Evolutionary conservation across 2,797 vertebrate species (phyloP).

Genomic region (Novumbra hubbsi): DNA sequence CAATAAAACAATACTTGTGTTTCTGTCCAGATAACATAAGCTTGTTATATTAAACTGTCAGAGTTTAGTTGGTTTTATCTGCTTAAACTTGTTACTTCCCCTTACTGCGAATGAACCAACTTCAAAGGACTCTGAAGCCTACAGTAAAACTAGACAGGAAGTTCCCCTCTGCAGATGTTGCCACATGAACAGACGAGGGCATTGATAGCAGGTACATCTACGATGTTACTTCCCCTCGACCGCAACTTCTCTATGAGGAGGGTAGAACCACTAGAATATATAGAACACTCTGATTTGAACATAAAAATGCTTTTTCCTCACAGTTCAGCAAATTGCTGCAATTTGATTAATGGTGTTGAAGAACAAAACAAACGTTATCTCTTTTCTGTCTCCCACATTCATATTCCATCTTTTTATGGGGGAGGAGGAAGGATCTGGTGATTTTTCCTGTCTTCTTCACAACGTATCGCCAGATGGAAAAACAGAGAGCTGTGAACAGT

Average conservation of each 20-base stretch:
- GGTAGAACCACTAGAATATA: slow-evolving; percentile 9
- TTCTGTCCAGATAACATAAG: neutral
- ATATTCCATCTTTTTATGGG: slow-evolving; percentile 12
- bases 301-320: neutral
- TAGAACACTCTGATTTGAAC: neutral
- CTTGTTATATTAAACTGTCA: neutral
- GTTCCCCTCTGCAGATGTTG: slow-evolving; percentile 44
- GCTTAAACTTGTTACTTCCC: slow-evolving; percentile 30
- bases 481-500: slow-evolving; percentile 50
- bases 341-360: neutral
- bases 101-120: slow-evolving; percentile 8
- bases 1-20: no score
- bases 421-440: slow-evolving; percentile 39
- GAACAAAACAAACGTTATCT: neutral
- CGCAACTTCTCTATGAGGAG: slow-evolving; percentile 38
- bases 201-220: slow-evolving; percentile 58
- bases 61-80: slow-evolving; percentile 11
- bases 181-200: slow-evolving; percentile 52
- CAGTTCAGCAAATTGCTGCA: neutral
- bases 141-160: slow-evolving; percentile 52
- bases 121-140: slow-evolving; percentile 26
- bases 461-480: slow-evolving; percentile 59
- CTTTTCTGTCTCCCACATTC: neutral
- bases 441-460: slow-evolving; percentile 57
- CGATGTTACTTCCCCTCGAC: slow-evolving; percentile 58